Conservation (phyloP, 2,888 invertebrate genomes). For the Tenthredo amoena region DNA sequence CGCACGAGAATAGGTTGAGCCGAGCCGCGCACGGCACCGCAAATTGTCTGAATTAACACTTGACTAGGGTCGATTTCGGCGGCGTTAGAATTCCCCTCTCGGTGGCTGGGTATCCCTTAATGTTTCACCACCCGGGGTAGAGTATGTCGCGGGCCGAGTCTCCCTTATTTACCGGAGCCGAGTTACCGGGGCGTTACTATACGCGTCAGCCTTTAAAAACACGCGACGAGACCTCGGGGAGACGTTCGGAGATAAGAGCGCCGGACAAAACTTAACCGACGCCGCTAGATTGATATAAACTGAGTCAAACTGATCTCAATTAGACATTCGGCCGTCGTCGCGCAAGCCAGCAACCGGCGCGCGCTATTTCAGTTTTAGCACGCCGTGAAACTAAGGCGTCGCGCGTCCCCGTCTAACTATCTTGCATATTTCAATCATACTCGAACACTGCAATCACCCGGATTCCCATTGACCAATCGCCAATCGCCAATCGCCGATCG, state of each 20-base stretch:
- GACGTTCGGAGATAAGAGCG: background rate
- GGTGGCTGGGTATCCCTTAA: background rate
- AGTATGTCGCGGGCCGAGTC: background rate
- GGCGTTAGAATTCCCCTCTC: slow-evolving; percentile 42
- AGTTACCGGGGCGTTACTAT: background rate
- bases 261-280: slow-evolving; percentile 60
- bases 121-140: background rate
- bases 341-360: slow-evolving; percentile 40
- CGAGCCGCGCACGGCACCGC: slow-evolving; percentile 65
- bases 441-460: background rate
- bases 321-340: slow-evolving; percentile 60
- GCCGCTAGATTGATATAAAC: slow-evolving; percentile 63
- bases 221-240: background rate
- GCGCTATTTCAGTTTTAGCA: slow-evolving; percentile 20
- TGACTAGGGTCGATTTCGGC: slow-evolving; percentile 68
- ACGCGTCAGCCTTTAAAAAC: background rate
- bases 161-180: background rate
- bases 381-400: background rate
- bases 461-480: background rate
- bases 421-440: slow-evolving; percentile 3
- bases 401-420: background rate
- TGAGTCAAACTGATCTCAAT: slow-evolving; percentile 66
- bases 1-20: slow-evolving; percentile 60
- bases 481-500: no score
- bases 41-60: slow-evolving; percentile 74